These are phyloP conservation scores for Pristionchus maxplancki DNA, from an alignment of 2,888 invertebrate genomes.

Conservation along the genomic window DNA sequence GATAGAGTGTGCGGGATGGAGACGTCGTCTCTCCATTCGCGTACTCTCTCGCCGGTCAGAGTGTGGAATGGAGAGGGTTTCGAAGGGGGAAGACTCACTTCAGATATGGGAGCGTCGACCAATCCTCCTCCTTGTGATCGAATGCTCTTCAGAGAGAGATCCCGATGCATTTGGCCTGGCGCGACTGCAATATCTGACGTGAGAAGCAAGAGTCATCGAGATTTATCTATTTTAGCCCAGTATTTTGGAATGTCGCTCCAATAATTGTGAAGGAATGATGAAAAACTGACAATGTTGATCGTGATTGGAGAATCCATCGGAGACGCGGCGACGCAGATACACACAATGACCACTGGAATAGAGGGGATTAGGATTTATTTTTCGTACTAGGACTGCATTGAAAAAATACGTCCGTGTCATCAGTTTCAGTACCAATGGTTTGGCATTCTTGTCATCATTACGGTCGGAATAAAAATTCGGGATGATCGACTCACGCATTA, in stretches of 20 bases:
- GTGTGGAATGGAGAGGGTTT: too few species aligned
- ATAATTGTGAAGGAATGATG: background rate
- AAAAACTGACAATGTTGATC: conserved; percentile 39
- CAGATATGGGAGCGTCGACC: conserved; percentile 75
- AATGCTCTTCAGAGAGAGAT: conserved; percentile 69
- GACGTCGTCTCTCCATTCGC: too few species aligned
- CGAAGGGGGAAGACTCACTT: conserved; percentile 57
- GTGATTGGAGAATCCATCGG: conserved; percentile 63
- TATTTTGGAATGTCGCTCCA: too few species aligned
- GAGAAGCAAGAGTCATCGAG: background rate
- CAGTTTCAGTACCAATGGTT: too few species aligned
- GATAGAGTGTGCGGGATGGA: too few species aligned
- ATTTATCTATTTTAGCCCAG: too few species aligned
- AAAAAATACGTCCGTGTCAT: too few species aligned
- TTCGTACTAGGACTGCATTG: too few species aligned
- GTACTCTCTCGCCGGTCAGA: too few species aligned
- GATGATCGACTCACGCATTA: conserved; percentile 36
- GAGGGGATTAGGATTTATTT: background rate
- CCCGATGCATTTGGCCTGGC: conserved; percentile 69
- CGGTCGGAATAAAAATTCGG: too few species aligned
- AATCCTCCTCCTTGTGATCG: conserved; percentile 70
- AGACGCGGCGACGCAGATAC: conserved; percentile 75
- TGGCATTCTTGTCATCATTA: too few species aligned
- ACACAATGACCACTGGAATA: conserved; percentile 73
- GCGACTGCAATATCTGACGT: conserved; percentile 37